Evolutionary conservation across 2,797 vertebrate genomes (phyloP).

Genomic region (Pseudochaenichthys georgianus): DNA sequence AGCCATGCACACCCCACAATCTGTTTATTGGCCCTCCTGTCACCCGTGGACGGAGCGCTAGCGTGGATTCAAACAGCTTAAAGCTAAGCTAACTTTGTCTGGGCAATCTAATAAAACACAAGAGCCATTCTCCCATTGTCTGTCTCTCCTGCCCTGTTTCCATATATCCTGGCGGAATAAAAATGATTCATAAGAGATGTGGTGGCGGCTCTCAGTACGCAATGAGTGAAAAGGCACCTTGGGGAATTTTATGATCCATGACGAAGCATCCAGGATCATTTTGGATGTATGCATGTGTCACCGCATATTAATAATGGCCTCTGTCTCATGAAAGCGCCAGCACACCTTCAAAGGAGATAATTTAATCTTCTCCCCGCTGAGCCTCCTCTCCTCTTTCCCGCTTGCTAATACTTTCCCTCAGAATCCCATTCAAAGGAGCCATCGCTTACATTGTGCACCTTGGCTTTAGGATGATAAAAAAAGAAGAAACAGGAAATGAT

Average conservation of each 20-base stretch:
- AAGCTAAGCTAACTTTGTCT: constrained; percentile 77
- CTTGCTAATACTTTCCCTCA: constrained; percentile 69
- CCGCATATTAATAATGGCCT: constrained; percentile 85
- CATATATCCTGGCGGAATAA: constrained; percentile 63
- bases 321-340: constrained; percentile 76
- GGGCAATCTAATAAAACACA: constrained; percentile 79
- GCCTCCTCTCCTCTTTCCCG: constrained; percentile 57
- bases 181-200: constrained; percentile 76
- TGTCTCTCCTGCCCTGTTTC: constrained; percentile 49
- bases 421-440: constrained; percentile 66
- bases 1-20: constrained; percentile 58
- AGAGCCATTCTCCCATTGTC: constrained; percentile 55
- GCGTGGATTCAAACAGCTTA: constrained; percentile 60
- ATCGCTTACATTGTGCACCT: constrained; percentile 66
- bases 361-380: constrained; percentile 80
- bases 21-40: constrained; percentile 65
- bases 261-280: constrained; percentile 82
- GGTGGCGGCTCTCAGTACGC: constrained; percentile 70
- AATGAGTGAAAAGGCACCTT: constrained; percentile 85
- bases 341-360: constrained; percentile 80
- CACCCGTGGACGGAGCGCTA: constrained; percentile 61
- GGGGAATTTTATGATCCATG: constrained; percentile 87
- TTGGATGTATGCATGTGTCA: constrained; percentile 85
- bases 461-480: constrained; percentile 61
- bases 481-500: constrained; percentile 67